Base-by-base conservation (phyloP, 2,797 vertebrate species). In the Dryobates pubescens region DNA sequence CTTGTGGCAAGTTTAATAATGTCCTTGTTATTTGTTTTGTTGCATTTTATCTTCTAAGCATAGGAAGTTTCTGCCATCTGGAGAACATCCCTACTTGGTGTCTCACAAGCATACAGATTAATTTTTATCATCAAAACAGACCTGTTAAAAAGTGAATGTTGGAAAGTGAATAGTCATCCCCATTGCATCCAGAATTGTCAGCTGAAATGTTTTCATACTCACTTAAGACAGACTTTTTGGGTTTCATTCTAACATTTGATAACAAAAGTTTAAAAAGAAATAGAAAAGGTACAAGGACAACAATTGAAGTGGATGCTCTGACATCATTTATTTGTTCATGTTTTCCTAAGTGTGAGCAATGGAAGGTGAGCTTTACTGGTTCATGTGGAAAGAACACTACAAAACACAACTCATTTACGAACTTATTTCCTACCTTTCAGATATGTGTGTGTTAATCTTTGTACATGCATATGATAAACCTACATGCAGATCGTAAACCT, bases 381-480 rank as follows among this genome's bases (percentile, higher is more conserved):
- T 78, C 30, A 13, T 14, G 10, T 16, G n/a, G n/a, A 69, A 92
- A 61, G 67, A 57, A 26, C 13, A 13, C 3, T 41, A 7, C 13
- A 68, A 30, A 90, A 45, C 22, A 17, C 2, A 62, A 24, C 18
- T 73, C 4, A 22, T 20, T 32, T 67, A 34, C 23, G 61, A 3
- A 83, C 17, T 12, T 45, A 5, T 10, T 80, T 72, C 19, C 29
- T 58, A 15, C 17, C 43, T 90, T 77, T 64, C 27, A 64, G 20
- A 24, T 53, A n/a, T 53, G 3, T 17, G 9, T 58, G 26, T 29
- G 8, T 62, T n/a, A 36, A 17, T 29, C 34, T 79, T 71, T 87
- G 67, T 38, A 19, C 1, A 0, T 0, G 2, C 22, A 78, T 27
- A 63, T 70, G 27, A 1, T 7, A 23, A 30, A 36, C 16, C 8